Evolutionary conservation across 2,888 invertebrate genomes (phyloP).

Genomic region (Melanotus villosus): DNA sequence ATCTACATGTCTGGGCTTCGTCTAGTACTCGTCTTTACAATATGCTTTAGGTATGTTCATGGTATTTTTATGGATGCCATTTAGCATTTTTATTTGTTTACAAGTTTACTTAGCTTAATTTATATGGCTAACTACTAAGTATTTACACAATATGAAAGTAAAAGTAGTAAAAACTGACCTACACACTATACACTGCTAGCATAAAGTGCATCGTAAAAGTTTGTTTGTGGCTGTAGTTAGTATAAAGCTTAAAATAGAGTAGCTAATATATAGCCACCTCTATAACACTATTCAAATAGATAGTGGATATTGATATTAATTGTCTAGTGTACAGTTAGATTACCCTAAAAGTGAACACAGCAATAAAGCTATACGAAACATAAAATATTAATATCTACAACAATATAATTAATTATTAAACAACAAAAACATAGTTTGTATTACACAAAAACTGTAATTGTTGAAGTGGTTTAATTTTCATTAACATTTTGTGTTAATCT

Average conservation of each 20-base stretch:
- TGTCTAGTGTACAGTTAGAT: no score
- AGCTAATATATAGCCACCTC: constrained; percentile 14
- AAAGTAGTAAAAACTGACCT: constrained; percentile 67
- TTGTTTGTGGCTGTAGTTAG: constrained; percentile 67
- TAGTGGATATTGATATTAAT: no score
- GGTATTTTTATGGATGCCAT: constrained; percentile 55
- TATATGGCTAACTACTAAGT: constrained; percentile 65
- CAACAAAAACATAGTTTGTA: neutral
- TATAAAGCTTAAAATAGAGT: constrained; percentile 63
- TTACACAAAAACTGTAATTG: neutral
- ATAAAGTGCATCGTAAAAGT: constrained; percentile 60
- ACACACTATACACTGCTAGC: constrained; percentile 39
- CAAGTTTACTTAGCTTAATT: constrained; percentile 66
- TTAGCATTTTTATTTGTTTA: constrained; percentile 66
- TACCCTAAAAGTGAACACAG: no score
- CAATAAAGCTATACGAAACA: no score
- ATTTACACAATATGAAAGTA: constrained; percentile 66
- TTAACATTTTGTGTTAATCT: no score
- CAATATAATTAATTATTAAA: neutral
- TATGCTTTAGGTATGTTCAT: constrained; percentile 43
- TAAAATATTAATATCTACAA: neutral
- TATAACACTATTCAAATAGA: constrained; percentile 7
- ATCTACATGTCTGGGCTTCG: constrained; percentile 53
- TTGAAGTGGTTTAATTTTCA: no score
- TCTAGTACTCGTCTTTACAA: constrained; percentile 51